phyloP scores from a whole-genome alignment of 1,140 invertebrate species.

The Acromyrmex heyeri region DNA sequence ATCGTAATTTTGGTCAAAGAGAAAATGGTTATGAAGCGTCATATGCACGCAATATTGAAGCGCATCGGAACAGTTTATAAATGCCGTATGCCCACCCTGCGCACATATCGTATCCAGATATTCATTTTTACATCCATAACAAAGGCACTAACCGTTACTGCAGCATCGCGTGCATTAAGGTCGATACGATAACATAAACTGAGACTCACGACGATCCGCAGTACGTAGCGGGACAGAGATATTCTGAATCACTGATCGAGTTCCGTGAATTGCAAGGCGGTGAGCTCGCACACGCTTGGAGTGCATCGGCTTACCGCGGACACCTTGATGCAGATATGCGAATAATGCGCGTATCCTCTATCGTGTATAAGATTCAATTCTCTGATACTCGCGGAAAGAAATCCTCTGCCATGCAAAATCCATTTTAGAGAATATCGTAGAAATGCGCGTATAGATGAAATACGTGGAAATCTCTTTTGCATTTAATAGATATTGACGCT shows the following conservation, averaged over 20 bases:
- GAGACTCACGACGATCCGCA: constrained; percentile 24
- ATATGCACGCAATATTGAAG: constrained; percentile 20
- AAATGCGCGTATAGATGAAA: too few relatives aligned
- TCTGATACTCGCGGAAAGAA: neutral
- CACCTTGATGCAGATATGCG: constrained; percentile 46
- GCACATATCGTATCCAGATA: neutral
- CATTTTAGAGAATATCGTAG: neutral
- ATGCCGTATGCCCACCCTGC: neutral
- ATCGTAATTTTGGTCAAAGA: neutral
- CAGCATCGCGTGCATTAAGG: constrained; percentile 21
- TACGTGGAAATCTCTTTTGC: neutral
- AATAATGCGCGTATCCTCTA: constrained; percentile 61
- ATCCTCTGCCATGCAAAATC: constrained; percentile 40
- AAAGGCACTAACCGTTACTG: constrained; percentile 24
- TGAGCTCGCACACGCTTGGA: constrained; percentile 31
- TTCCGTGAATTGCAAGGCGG: constrained; percentile 17
- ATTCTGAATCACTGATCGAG: constrained; percentile 46
- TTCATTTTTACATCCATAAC: constrained; percentile 31
- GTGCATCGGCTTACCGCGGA: constrained; percentile 63
- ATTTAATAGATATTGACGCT: neutral
- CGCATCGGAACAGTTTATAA: constrained; percentile 1
- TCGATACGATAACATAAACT: constrained; percentile 31
- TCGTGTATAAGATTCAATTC: constrained; percentile 23
- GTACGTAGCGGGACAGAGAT: constrained; percentile 36
- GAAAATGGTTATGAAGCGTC: neutral